phyloP scores from a whole-genome alignment of 2,797 vertebrate genomes.

The Crypturellus tataupa region DNA sequence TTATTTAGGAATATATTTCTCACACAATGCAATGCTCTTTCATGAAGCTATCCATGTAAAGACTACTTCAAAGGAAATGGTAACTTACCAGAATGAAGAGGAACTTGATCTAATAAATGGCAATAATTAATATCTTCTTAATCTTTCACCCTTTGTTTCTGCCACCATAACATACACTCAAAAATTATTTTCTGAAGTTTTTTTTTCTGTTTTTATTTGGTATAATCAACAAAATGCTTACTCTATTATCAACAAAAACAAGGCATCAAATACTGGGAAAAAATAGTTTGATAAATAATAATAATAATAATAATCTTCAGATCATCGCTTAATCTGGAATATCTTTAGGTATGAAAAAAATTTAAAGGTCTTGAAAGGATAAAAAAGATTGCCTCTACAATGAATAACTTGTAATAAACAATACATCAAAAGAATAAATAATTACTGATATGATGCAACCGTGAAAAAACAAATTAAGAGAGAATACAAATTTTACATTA shows the following conservation, averaged over 20 bases:
- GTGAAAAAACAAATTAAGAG: neutral
- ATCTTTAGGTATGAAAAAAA: too few species aligned
- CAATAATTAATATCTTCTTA: constrained; percentile 8
- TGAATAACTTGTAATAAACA: neutral
- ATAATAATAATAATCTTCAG: neutral
- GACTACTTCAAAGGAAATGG: neutral
- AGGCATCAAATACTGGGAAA: neutral
- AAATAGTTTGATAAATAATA: neutral
- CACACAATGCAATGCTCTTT: neutral
- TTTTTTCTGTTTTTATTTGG: neutral
- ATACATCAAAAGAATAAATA: neutral
- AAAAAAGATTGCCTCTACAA: neutral
- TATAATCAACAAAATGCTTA: neutral
- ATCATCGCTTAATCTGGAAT: neutral
- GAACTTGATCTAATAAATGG: neutral
- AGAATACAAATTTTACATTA: neutral
- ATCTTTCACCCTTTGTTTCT: neutral
- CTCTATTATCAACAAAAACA: neutral
- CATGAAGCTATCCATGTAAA: neutral
- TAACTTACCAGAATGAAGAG: neutral
- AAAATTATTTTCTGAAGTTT: neutral
- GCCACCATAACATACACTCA: neutral
- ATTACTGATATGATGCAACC: neutral
- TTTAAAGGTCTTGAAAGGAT: neutral
- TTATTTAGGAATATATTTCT: neutral